These are phyloP conservation scores for Callithrix jacchus DNA, from an alignment of 2,113 vertebrate species.

Conservation along the genomic window DNA sequence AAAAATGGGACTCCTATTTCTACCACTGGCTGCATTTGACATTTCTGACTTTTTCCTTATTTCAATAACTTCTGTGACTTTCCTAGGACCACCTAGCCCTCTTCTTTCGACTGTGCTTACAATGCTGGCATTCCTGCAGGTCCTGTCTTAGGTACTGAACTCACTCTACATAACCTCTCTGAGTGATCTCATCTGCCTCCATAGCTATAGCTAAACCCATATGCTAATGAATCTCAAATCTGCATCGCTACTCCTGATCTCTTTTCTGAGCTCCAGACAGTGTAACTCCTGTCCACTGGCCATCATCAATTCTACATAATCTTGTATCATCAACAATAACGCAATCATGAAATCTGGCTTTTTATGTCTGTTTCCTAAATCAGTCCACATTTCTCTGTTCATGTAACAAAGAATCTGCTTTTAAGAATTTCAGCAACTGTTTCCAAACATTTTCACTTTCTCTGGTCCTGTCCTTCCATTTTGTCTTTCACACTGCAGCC, in stretches of 20 bases:
- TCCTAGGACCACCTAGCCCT: not conserved
- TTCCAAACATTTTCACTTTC: not conserved
- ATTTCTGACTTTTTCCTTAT: not conserved
- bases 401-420: not conserved
- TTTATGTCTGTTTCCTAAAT: not conserved
- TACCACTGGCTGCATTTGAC: not conserved
- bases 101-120: not conserved
- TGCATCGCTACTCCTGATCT: not conserved
- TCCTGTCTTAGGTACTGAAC: not conserved
- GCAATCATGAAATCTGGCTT: not conserved
- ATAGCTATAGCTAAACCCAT: not conserved
- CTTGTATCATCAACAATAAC: not conserved
- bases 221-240: not conserved
- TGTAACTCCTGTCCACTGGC: not conserved
- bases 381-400: not conserved
- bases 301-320: not conserved
- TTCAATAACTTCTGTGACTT: not conserved
- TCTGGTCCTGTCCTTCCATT: not conserved
- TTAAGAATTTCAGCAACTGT: not conserved
- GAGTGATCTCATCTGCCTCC: not conserved
- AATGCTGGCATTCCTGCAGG: not conserved
- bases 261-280: not conserved
- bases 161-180: not conserved
- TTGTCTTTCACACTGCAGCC: not conserved
- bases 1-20: not conserved